Evolutionary conservation across 2,888 invertebrate genomes (phyloP), one percentile per base, ranked within the genome.

Genomic region (Pemphredon lugubris): DNA sequence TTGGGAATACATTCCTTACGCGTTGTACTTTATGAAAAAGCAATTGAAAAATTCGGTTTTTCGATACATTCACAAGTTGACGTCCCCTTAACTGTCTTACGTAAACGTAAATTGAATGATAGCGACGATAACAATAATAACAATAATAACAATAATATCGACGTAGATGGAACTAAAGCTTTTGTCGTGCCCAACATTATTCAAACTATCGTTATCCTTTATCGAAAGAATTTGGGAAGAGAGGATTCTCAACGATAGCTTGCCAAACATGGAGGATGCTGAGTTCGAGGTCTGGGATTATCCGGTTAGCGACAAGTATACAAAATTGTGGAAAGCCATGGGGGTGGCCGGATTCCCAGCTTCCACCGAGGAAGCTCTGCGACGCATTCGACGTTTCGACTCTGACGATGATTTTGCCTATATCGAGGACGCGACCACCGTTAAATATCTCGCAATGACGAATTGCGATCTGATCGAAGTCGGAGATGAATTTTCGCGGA

Each of bases 171-270:
- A n/a, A n/a, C n/a, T n/a, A n/a, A n/a, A n/a, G n/a, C n/a, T n/a
- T n/a, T n/a, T n/a, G n/a, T n/a, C n/a, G n/a, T n/a, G n/a, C n/a
- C n/a, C n/a, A n/a, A n/a, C n/a, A n/a, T n/a, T n/a, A n/a, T n/a
- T n/a, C n/a, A n/a, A n/a, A n/a, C n/a, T n/a, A n/a, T n/a, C n/a
- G n/a, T n/a, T n/a, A n/a, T n/a, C n/a, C n/a, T n/a, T n/a, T n/a
- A n/a, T n/a, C n/a, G n/a, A n/a, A n/a, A 96, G 97, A 83, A 98
- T 98, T 81, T 99, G 99, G 99, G 98, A 98, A 88, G 97, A 98
- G 83, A 97, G 99, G 96, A 97, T 97, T 32, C 90, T 99, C 18
- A 97, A 98, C 88, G 98, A 98, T 90, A 97, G 96, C 57, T 90
- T 98, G 53, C 94, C 94, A 18, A 96, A 97, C 64, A 93, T 96